phyloP scores from a whole-genome alignment of 2,797 vertebrate genomes.

The Myotis vivesi region DNA sequence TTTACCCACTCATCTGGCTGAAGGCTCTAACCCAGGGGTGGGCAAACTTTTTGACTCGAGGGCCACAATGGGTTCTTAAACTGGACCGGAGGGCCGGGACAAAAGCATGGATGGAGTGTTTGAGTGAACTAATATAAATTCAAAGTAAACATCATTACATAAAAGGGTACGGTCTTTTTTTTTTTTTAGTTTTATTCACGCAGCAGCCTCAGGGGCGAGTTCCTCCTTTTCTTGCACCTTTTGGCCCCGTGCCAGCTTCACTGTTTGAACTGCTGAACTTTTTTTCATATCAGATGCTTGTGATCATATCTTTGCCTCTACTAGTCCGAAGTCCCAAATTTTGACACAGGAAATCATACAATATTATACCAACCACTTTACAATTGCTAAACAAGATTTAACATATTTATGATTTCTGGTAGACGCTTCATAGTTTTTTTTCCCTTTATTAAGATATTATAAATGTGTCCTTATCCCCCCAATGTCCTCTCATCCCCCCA shows the following conservation, averaged over 20 bases:
- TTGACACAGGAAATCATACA: background rate
- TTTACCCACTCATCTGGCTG: constrained; percentile 5
- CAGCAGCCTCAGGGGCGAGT: background rate
- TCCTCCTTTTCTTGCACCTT: background rate
- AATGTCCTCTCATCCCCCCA: too few relatives aligned
- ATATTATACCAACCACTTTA: background rate
- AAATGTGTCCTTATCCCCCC: too few relatives aligned
- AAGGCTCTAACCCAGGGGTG: background rate
- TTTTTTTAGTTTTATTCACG: too few relatives aligned
- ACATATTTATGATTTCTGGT: background rate
- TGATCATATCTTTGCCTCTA: constrained; percentile 11
- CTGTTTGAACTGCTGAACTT: background rate
- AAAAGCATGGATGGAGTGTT: too few relatives aligned
- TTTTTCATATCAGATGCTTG: background rate
- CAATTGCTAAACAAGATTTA: background rate
- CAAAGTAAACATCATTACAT: too few relatives aligned
- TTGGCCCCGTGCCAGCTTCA: background rate
- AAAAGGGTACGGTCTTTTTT: too few relatives aligned
- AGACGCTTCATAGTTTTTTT: background rate
- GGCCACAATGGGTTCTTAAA: too few relatives aligned
- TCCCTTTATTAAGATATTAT: too few relatives aligned
- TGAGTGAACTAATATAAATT: too few relatives aligned
- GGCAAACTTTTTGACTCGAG: too few relatives aligned
- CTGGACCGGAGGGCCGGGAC: too few relatives aligned
- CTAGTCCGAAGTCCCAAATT: background rate